A percentile compares a stretch with the other conserved stretches of the same genome.
phyloP scores from a whole-genome alignment of 1,140 invertebrate species.

The Orchestia grillus region DNA sequence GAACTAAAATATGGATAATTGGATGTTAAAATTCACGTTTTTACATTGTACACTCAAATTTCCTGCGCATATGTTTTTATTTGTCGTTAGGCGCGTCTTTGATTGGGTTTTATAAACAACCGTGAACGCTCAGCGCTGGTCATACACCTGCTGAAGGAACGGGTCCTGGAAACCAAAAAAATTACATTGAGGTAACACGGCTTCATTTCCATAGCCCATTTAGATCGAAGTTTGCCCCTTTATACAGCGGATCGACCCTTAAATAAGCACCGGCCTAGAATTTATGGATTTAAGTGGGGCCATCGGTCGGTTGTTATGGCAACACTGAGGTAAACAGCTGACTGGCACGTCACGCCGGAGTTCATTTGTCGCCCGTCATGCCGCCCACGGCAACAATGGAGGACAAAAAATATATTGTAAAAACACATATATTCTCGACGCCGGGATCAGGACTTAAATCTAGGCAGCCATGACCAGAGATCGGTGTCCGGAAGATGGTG shows the following conservation, averaged over 20 bases:
- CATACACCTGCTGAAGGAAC: constrained; percentile 25
- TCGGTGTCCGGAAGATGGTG: no score
- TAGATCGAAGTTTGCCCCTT: background rate
- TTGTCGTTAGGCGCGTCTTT: no score
- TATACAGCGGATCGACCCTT: background rate
- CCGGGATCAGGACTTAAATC: no score
- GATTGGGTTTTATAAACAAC: background rate
- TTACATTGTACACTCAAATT: no score
- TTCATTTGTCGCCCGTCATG: background rate
- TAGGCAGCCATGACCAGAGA: no score
- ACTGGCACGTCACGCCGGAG: background rate
- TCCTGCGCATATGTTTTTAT: no score
- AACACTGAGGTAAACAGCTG: constrained; percentile 64
- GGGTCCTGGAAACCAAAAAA: background rate
- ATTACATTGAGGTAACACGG: background rate
- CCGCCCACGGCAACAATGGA: background rate
- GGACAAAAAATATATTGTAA: background rate
- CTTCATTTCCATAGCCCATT: background rate
- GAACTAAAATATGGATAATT: background rate
- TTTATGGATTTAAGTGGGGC: constrained; percentile 10
- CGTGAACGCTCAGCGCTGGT: background rate
- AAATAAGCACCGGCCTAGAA: constrained; percentile 37
- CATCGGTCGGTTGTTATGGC: constrained; percentile 59
- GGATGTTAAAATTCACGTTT: background rate
- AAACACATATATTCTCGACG: no score